These are phyloP conservation scores for Odontomachus brunneus DNA, from an alignment of 1,140 invertebrate species.

Conservation along the genomic window DNA sequence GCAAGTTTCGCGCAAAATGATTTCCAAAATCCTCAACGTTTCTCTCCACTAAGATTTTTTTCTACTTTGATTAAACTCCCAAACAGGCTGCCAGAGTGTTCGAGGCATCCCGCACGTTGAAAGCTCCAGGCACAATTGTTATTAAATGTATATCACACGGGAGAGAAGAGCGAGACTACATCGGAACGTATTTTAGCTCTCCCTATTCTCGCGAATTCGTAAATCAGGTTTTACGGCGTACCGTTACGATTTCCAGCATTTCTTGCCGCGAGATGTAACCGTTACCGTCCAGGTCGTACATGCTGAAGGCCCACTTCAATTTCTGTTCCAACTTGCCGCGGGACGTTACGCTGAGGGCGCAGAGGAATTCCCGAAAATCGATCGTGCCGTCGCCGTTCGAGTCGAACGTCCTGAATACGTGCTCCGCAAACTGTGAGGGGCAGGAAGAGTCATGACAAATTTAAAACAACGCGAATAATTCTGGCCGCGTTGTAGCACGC, in stretches of 20 bases:
- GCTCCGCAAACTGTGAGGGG: constrained; percentile 94
- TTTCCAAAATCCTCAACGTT: no score
- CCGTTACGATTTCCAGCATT: constrained; percentile 98
- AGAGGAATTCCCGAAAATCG: constrained; percentile 99
- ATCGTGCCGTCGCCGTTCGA: constrained; percentile 99
- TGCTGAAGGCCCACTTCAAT: constrained; percentile 98
- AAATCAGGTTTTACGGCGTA: constrained; percentile 84
- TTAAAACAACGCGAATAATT: constrained; percentile 38
- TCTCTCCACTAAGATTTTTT: no score
- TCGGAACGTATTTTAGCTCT: background rate
- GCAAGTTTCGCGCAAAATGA: no score
- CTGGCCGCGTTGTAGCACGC: background rate
- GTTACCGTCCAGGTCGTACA: constrained; percentile 98
- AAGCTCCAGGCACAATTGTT: background rate
- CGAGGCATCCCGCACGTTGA: background rate
- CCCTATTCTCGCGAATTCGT: background rate
- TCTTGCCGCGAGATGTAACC: constrained; percentile 97
- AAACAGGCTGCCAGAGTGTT: no score
- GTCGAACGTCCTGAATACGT: constrained; percentile 99
- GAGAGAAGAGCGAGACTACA: no score
- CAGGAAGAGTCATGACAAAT: constrained; percentile 6
- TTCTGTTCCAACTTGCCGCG: constrained; percentile 98
- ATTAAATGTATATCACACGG: background rate
- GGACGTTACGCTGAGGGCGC: constrained; percentile 97
- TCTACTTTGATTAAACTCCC: no score